Evolutionary conservation across 1,140 invertebrate genomes (phyloP).

Genomic region (Rhynchophorus ferrugineus): DNA sequence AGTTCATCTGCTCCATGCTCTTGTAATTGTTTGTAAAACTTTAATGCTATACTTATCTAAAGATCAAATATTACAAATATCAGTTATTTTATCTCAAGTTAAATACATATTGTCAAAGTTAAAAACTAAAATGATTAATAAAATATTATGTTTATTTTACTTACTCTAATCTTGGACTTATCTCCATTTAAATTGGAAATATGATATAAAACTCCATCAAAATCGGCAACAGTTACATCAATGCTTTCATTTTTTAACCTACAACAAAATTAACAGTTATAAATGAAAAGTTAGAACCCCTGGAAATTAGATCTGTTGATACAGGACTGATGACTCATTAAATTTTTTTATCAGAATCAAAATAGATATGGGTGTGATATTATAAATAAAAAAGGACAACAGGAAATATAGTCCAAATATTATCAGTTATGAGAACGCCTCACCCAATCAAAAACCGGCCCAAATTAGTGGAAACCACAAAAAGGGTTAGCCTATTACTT

Average conservation of each 20-base stretch:
- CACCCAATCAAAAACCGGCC: conserved; percentile 24
- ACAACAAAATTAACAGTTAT: conserved; percentile 39
- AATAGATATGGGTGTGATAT: background rate
- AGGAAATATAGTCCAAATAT: conserved; percentile 16
- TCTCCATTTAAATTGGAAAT: conserved; percentile 95
- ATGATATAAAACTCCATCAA: conserved; percentile 98
- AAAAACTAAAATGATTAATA: no score
- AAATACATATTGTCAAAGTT: no score
- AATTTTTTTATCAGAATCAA: background rate
- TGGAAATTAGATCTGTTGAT: no score
- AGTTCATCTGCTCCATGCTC: conserved; percentile 97
- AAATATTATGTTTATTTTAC: conserved; percentile 3
- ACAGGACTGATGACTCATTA: conserved; percentile 13
- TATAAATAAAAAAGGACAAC: conserved; percentile 8
- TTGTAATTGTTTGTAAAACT: conserved; percentile 98
- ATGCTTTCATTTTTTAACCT: conserved; percentile 93
- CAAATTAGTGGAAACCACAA: conserved; percentile 1
- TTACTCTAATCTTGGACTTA: conserved; percentile 92
- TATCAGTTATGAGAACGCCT: conserved; percentile 20
- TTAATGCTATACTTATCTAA: conserved; percentile 96
- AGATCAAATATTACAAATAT: conserved; percentile 43
- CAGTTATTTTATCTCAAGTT: background rate
- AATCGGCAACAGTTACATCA: conserved; percentile 91
- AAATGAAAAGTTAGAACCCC: no score
- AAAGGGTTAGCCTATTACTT: conserved; percentile 44